A percentile compares a stretch with the other conserved stretches of the same genome.
phyloP scores from a whole-genome alignment of 1,140 invertebrate genomes.

The Drosophila sproati region DNA sequence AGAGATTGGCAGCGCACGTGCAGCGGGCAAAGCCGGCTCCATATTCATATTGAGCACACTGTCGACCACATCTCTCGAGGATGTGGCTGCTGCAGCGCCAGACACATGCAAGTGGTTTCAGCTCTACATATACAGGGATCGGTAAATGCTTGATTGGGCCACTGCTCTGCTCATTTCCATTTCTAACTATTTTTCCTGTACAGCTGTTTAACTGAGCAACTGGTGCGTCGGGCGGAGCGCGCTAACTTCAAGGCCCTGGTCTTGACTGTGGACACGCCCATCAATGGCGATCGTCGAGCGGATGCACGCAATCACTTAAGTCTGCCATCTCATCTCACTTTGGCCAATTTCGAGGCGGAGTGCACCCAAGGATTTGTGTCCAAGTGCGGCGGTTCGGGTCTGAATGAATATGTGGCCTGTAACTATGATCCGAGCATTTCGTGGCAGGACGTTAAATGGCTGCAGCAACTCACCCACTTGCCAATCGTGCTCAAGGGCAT shows the following conservation, averaged over 20 bases:
- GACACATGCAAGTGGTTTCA: constrained; percentile 94
- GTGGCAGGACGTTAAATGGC: constrained; percentile 94
- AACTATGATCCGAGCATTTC: constrained; percentile 92
- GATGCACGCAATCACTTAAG: constrained; percentile 94
- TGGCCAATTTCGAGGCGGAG: constrained; percentile 90
- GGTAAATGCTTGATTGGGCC: constrained; percentile 38
- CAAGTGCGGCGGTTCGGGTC: constrained; percentile 87
- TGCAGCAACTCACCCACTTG: constrained; percentile 91
- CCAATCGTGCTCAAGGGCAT: constrained; percentile 96
- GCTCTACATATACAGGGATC: constrained; percentile 92
- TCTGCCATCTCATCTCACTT: constrained; percentile 90
- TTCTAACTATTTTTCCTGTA: no score
- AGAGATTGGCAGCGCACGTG: constrained; percentile 93
- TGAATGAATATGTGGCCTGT: constrained; percentile 90
- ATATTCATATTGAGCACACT: constrained; percentile 94
- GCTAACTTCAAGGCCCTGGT: constrained; percentile 94
- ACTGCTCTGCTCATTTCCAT: no score
- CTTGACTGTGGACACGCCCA: constrained; percentile 95
- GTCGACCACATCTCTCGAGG: constrained; percentile 94
- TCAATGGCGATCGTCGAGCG: constrained; percentile 92
- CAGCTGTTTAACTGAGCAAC: constrained; percentile 87
- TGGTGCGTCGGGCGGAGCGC: constrained; percentile 92
- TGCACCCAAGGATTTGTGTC: constrained; percentile 86
- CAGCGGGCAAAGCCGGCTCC: constrained; percentile 89
- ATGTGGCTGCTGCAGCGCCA: constrained; percentile 92